These are phyloP conservation scores for Drosophila nebulosa DNA, from an alignment of 1,140 invertebrate species.

Conservation along the genomic window DNA sequence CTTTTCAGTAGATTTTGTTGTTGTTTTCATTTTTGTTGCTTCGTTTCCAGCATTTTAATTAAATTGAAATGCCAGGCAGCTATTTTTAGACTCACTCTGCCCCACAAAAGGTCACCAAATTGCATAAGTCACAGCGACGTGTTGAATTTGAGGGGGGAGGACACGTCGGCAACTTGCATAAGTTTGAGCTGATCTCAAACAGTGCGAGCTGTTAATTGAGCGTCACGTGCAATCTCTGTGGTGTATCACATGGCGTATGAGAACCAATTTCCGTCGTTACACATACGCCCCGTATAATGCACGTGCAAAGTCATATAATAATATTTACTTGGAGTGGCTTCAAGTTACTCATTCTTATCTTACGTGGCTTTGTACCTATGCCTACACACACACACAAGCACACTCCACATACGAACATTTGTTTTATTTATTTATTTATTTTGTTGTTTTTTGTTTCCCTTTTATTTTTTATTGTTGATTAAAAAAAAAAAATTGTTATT, in stretches of 20 bases:
- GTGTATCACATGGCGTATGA: conserved; percentile 33
- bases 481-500: too few species aligned
- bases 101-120: conserved; percentile 55
- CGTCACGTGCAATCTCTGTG: conserved; percentile 43
- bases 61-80: conserved; percentile 51
- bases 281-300: conserved; percentile 34
- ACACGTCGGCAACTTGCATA: conserved; percentile 19
- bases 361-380: not conserved
- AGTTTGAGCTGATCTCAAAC: conserved; percentile 34
- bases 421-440: conserved; percentile 11
- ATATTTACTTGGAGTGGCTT: conserved; percentile 8
- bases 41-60: conserved; percentile 64
- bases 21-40: too few species aligned
- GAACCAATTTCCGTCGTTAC: conserved; percentile 20
- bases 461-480: conserved; percentile 19
- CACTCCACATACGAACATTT: conserved; percentile 28
- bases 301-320: conserved; percentile 45
- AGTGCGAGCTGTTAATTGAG: conserved; percentile 23
- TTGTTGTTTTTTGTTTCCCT: not conserved
- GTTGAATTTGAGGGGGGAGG: not conserved
- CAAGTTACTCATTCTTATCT: conserved; percentile 29
- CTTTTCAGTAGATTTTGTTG: conserved; percentile 31
- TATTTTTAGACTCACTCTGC: conserved; percentile 53
- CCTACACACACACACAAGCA: not conserved
- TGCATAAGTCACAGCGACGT: conserved; percentile 10